Percentiles rank a stretch among this genome's conserved stretches.
These are phyloP conservation scores for Bombus waltoni DNA, from an alignment of 1,140 invertebrate species.

Conservation along the genomic window DNA sequence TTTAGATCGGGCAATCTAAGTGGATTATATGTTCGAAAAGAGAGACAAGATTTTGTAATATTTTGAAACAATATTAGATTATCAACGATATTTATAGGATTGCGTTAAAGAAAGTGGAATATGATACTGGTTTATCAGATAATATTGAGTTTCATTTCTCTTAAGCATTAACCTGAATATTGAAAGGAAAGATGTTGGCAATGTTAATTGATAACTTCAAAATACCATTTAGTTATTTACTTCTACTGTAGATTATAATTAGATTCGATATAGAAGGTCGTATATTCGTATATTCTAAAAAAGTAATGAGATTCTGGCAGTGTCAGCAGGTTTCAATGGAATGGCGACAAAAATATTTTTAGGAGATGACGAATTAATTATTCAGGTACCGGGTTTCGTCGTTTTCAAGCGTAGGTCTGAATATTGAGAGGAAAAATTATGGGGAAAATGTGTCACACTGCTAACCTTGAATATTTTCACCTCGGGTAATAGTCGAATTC, in stretches of 20 bases:
- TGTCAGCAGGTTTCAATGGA: background rate
- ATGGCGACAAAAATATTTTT: background rate
- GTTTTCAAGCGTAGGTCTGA: background rate
- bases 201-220: too few species aligned
- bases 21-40: background rate
- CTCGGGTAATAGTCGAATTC: background rate
- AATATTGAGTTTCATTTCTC: background rate
- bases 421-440: background rate
- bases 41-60: background rate
- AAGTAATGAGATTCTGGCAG: background rate
- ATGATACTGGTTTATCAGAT: too few species aligned
- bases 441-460: too few species aligned
- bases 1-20: background rate
- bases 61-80: background rate
- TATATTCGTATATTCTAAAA: background rate
- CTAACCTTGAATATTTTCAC: too few species aligned
- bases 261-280: background rate
- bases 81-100: background rate
- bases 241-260: background rate
- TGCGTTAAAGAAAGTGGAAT: too few species aligned
- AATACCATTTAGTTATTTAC: background rate
- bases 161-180: background rate
- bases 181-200: background rate
- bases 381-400: too few species aligned
- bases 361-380: background rate